phyloP scores from a whole-genome alignment of 2,888 invertebrate species.

The Augiades crinisus region DNA sequence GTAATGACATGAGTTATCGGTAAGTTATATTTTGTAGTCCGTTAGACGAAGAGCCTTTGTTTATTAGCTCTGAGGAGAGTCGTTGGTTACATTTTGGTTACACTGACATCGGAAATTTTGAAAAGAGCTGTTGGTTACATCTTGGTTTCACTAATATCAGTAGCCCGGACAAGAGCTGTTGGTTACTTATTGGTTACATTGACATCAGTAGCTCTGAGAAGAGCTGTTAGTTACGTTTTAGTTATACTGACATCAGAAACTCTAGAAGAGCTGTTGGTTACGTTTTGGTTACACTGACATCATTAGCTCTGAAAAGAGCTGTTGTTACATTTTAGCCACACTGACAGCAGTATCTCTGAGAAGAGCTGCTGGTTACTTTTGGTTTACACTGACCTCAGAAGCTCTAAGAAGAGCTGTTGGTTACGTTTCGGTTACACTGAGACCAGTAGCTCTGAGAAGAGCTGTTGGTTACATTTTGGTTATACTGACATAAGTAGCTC shows the following conservation, averaged over 20 bases:
- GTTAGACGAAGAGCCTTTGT: conserved; percentile 2
- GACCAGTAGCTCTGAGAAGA: conserved; percentile 15
- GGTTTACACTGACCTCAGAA: neutral
- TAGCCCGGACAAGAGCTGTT: conserved; percentile 22
- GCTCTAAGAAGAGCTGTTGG: conserved; percentile 1
- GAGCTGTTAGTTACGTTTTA: conserved; percentile 11
- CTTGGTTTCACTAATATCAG: conserved; percentile 17
- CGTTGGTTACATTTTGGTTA: no score
- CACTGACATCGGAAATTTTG: neutral
- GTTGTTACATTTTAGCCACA: no score
- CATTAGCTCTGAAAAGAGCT: neutral
- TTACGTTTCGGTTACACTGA: conserved; percentile 13
- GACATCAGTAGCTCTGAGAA: conserved; percentile 22
- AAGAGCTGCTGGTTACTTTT: conserved; percentile 17
- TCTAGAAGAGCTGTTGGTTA: conserved; percentile 23
- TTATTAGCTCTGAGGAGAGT: conserved; percentile 16
- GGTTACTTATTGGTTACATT: conserved; percentile 18
- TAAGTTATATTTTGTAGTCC: conserved; percentile 15
- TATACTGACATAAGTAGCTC: conserved; percentile 10
- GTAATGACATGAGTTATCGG: neutral
- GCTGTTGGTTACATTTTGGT: neutral
- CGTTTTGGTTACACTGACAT: no score
- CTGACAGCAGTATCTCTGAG: conserved; percentile 11
- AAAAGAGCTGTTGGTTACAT: conserved; percentile 20
- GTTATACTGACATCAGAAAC: conserved; percentile 24